Percentiles rank a stretch among this genome's conserved stretches.
These are phyloP conservation scores for Drosophila carrolli DNA, from an alignment of 1,140 invertebrate species.

Conservation along the genomic window DNA sequence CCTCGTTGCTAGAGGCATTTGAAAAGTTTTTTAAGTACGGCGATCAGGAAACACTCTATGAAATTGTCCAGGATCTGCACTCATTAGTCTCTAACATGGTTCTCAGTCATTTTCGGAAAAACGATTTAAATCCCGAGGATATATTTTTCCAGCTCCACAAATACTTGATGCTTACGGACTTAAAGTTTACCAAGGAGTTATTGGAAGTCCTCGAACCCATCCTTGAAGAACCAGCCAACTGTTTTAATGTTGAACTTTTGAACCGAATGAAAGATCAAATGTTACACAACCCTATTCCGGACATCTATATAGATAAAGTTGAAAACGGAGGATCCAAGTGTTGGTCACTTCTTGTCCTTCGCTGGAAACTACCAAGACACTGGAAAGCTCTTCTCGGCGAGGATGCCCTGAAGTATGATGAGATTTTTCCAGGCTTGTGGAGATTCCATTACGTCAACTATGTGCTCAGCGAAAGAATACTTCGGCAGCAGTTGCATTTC, in stretches of 20 bases:
- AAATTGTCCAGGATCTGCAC: conserved; percentile 15
- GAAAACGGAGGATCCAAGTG: neutral
- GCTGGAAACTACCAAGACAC: conserved; percentile 11
- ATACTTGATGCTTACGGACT: conserved; percentile 47
- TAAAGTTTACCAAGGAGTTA: conserved; percentile 28
- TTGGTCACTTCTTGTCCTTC: conserved; percentile 47
- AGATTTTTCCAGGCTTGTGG: conserved; percentile 36
- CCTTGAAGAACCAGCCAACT: conserved; percentile 19
- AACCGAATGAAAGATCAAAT: conserved; percentile 26
- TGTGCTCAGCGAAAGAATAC: conserved; percentile 40
- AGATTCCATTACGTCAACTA: conserved; percentile 50
- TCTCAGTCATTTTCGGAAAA: neutral
- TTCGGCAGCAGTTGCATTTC: conserved; percentile 12
- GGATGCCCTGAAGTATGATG: conserved; percentile 16
- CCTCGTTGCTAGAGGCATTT: neutral
- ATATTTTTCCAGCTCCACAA: conserved; percentile 40
- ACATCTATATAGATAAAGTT: conserved; percentile 26
- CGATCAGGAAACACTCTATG: conserved; percentile 9
- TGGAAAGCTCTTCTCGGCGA: conserved; percentile 34
- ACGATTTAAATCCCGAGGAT: neutral
- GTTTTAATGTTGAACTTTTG: conserved; percentile 13
- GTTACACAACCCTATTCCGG: neutral
- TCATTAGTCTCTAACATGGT: conserved; percentile 15
- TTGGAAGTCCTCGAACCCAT: conserved; percentile 34
- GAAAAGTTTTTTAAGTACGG: neutral